Percentiles rank a stretch among this genome's conserved stretches.
These are phyloP conservation scores for Ciona savignyi DNA, from an alignment of 23 tunicate species.

Conservation along the genomic window DNA sequence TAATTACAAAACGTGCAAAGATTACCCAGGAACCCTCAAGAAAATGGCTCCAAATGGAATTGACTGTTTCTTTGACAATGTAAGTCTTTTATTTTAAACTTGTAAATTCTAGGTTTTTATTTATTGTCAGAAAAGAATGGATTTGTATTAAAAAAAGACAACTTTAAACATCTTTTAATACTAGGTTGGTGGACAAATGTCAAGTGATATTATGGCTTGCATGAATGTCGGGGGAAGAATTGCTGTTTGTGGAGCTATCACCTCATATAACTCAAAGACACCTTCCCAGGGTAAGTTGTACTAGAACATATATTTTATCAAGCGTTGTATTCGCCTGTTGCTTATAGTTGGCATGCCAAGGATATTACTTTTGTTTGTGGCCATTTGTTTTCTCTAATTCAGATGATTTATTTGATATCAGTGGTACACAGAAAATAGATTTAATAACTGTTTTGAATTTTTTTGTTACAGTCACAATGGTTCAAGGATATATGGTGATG, in stretches of 20 bases:
- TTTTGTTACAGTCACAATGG: slow-evolving; percentile 27
- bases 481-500: slow-evolving; percentile 27
- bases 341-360: too few relatives aligned
- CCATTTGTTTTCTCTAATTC: too few relatives aligned
- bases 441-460: too few relatives aligned
- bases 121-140: neutral
- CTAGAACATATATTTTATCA: too few relatives aligned
- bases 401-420: too few relatives aligned
- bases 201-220: slow-evolving; percentile 28
- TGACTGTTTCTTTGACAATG: slow-evolving; percentile 90
- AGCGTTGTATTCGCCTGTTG: too few relatives aligned
- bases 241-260: slow-evolving; percentile 50
- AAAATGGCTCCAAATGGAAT: slow-evolving; percentile 81
- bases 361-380: too few relatives aligned
- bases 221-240: slow-evolving; percentile 65
- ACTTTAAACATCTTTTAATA: neutral
- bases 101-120: neutral
- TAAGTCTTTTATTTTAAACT: slow-evolving; percentile 1
- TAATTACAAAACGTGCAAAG: slow-evolving; percentile 66
- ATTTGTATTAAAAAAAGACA: neutral
- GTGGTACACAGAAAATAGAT: too few relatives aligned
- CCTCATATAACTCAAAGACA: slow-evolving; percentile 25
- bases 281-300: slow-evolving; percentile 19
- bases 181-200: slow-evolving; percentile 74
- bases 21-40: slow-evolving; percentile 33